A percentile compares a stretch with the other conserved stretches of the same genome.
These are phyloP conservation scores for Odontamblyopus rebecca DNA, from an alignment of 2,797 vertebrate genomes.

Conservation along the genomic window DNA sequence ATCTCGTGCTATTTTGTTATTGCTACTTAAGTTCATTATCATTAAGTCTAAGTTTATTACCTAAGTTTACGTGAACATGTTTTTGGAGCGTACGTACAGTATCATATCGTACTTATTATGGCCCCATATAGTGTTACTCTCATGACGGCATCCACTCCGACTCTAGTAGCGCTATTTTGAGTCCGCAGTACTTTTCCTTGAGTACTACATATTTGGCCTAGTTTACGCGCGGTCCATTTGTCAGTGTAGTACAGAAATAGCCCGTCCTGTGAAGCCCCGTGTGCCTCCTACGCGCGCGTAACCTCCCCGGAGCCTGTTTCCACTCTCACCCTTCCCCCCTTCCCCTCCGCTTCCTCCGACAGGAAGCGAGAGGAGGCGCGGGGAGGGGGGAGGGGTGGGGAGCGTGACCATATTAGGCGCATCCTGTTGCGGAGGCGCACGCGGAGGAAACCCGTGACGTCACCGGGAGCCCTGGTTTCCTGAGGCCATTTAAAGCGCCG, in stretches of 20 bases:
- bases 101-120: too few relatives aligned
- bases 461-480: conserved; percentile 70
- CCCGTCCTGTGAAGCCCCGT: background rate
- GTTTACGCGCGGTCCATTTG: background rate
- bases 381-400: background rate
- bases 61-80: too few relatives aligned
- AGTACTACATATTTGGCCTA: background rate
- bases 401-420: conserved; percentile 73
- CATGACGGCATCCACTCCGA: background rate
- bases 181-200: background rate
- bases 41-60: too few relatives aligned
- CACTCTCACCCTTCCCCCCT: conserved; percentile 38
- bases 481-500: conserved; percentile 71
- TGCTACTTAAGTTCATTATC: too few relatives aligned
- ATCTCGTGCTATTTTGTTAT: too few relatives aligned
- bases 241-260: background rate
- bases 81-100: too few relatives aligned
- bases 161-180: background rate
- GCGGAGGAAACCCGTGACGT: conserved; percentile 73
- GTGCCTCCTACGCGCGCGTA: conserved; percentile 3
- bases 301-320: background rate
- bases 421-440: conserved; percentile 61
- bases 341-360: conserved; percentile 63
- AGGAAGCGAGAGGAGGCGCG: conserved; percentile 30
- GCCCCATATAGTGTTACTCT: background rate